Evolutionary conservation across 1,140 invertebrate species (phyloP).

Genomic region (Eumeta japonica): DNA sequence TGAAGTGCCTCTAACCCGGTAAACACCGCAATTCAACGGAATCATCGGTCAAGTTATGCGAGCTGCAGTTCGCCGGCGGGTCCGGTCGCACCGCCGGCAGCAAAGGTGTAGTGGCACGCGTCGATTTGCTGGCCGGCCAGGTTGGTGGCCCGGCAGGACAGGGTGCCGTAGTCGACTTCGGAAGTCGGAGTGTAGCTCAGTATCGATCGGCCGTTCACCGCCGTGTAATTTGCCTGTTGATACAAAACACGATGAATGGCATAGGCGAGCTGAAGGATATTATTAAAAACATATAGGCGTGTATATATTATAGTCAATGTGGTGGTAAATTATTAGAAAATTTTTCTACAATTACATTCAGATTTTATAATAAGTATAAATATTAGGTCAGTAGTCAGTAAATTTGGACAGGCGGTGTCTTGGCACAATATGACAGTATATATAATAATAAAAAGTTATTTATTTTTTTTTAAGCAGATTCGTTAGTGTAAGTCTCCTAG

Average conservation of each 20-base stretch:
- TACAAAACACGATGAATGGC: not conserved
- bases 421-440: too few species aligned
- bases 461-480: too few species aligned
- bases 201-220: conserved; percentile 56
- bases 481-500: too few species aligned
- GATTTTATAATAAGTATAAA: not conserved
- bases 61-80: conserved; percentile 72
- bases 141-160: conserved; percentile 68
- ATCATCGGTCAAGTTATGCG: conserved; percentile 74
- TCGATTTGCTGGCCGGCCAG: conserved; percentile 66
- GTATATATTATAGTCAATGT: not conserved
- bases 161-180: conserved; percentile 71
- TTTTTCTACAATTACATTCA: too few species aligned
- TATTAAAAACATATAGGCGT: not conserved
- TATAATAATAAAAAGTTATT: too few species aligned
- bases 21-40: conserved; percentile 62
- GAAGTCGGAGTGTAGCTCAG: conserved; percentile 76
- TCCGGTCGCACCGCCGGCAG: conserved; percentile 74
- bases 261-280: not conserved
- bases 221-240: conserved; percentile 31
- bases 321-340: not conserved
- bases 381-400: too few species aligned
- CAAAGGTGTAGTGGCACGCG: conserved; percentile 69
- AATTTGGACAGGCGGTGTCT: too few species aligned
- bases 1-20: conserved; percentile 34